Evolutionary conservation across 2,797 vertebrate species (phyloP).

Genomic region (Neosilurus hyrtlii): DNA sequence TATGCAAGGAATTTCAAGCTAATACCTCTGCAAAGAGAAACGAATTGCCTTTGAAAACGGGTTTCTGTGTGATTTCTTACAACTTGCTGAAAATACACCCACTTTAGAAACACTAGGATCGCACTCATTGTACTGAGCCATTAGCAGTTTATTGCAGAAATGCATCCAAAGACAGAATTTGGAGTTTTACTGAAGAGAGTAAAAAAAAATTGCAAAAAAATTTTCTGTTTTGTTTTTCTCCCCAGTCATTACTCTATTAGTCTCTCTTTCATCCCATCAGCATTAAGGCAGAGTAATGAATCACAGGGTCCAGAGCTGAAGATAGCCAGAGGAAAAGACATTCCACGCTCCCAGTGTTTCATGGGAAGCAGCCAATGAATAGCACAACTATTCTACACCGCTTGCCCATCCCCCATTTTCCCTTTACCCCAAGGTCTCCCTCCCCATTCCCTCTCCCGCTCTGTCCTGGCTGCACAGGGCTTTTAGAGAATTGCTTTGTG

Average conservation of each 20-base stretch:
- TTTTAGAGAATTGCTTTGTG: slow-evolving; percentile 70
- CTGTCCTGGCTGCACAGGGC: slow-evolving; percentile 66
- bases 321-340: slow-evolving; percentile 74
- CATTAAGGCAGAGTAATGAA: slow-evolving; percentile 64
- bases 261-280: slow-evolving; percentile 52
- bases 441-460: slow-evolving; percentile 25
- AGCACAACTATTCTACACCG: slow-evolving; percentile 72
- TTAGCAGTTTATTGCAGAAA: background rate
- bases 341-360: slow-evolving; percentile 77
- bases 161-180: background rate
- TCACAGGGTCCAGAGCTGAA: slow-evolving; percentile 64
- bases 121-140: background rate
- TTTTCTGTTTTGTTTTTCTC: slow-evolving; percentile 44
- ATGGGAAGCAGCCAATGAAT: slow-evolving; percentile 73
- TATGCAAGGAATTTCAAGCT: slow-evolving; percentile 79
- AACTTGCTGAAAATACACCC: slow-evolving; percentile 6
- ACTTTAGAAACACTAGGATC: background rate
- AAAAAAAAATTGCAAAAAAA: background rate
- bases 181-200: background rate
- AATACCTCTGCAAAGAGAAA: slow-evolving; percentile 65
- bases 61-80: slow-evolving; percentile 5
- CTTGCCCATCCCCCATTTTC: slow-evolving; percentile 54
- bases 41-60: background rate
- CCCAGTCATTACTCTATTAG: slow-evolving; percentile 53
- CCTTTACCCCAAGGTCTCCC: slow-evolving; percentile 58